Percentiles rank a stretch among this genome's conserved stretches.
These are phyloP conservation scores for Ectemnius lituratus DNA, from an alignment of 2,888 invertebrate species.

Conservation along the genomic window DNA sequence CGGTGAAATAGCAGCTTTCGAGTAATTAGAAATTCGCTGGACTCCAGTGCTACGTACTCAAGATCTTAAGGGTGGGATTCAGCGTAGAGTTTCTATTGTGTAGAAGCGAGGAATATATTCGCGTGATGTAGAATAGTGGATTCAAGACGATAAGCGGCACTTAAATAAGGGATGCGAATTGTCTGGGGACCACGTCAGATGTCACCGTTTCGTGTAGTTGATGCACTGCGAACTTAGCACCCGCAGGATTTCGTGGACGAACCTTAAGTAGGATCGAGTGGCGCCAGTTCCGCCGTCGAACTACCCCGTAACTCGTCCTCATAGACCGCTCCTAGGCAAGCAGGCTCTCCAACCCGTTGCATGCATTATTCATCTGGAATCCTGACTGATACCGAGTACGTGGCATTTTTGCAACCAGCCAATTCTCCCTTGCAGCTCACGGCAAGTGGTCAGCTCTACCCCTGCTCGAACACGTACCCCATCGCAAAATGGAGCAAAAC, in stretches of 20 bases:
- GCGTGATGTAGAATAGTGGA: too few relatives aligned
- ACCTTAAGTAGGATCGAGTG: slow-evolving; percentile 17
- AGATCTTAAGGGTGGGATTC: too few relatives aligned
- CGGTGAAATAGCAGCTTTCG: too few relatives aligned
- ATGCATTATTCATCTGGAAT: slow-evolving; percentile 74
- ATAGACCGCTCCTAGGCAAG: slow-evolving; percentile 11
- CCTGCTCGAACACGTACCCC: too few relatives aligned
- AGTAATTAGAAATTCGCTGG: too few relatives aligned
- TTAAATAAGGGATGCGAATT: slow-evolving; percentile 36
- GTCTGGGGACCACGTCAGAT: slow-evolving; percentile 41
- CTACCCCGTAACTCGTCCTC: slow-evolving; percentile 15
- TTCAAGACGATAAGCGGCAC: slow-evolving; percentile 15
- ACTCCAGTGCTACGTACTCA: too few relatives aligned
- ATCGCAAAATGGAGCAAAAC: too few relatives aligned
- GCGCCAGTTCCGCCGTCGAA: slow-evolving; percentile 33
- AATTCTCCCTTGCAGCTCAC: slow-evolving; percentile 62
- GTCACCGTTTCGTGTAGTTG: slow-evolving; percentile 51
- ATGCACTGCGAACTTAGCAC: slow-evolving; percentile 31
- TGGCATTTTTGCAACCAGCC: slow-evolving; percentile 65
- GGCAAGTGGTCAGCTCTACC: slow-evolving; percentile 37
- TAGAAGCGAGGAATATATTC: too few relatives aligned
- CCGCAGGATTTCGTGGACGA: slow-evolving; percentile 3
- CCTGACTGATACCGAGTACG: slow-evolving; percentile 74
- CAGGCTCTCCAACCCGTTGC: slow-evolving; percentile 30
- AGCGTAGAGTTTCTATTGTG: too few relatives aligned